Conservation (phyloP, 2,888 invertebrate species). For the Meloe dianella region DNA sequence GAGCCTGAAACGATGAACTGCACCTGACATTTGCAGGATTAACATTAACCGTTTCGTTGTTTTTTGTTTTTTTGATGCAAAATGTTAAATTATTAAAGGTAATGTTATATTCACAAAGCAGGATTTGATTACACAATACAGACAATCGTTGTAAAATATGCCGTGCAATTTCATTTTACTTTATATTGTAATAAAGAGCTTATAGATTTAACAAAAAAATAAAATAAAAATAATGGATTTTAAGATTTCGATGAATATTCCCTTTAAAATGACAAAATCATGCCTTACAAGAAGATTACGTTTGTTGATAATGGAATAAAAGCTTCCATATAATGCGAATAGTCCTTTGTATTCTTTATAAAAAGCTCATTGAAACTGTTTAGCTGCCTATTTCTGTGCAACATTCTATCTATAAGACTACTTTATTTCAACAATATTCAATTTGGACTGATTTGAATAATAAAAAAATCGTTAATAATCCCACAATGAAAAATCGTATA, state of each 20-base stretch:
- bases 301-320: background rate
- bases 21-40: conserved; percentile 2
- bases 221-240: too few relatives aligned
- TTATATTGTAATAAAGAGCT: background rate
- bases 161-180: background rate
- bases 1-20: background rate
- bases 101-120: background rate
- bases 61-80: background rate
- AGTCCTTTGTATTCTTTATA: background rate
- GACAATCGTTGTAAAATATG: background rate
- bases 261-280: background rate
- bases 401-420: background rate
- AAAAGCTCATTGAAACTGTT: background rate
- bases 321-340: background rate
- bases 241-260: background rate
- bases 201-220: background rate
- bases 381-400: background rate
- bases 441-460: background rate
- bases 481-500: too few relatives aligned
- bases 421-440: background rate
- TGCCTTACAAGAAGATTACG: background rate
- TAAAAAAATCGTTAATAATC: too few relatives aligned
- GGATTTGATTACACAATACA: background rate
- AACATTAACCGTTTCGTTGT: background rate
- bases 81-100: conserved; percentile 1